A percentile compares a stretch with the other conserved stretches of the same genome.
These are phyloP conservation scores for Microtus ochrogaster DNA, from an alignment of 2,113 vertebrate species.

Conservation along the genomic window DNA sequence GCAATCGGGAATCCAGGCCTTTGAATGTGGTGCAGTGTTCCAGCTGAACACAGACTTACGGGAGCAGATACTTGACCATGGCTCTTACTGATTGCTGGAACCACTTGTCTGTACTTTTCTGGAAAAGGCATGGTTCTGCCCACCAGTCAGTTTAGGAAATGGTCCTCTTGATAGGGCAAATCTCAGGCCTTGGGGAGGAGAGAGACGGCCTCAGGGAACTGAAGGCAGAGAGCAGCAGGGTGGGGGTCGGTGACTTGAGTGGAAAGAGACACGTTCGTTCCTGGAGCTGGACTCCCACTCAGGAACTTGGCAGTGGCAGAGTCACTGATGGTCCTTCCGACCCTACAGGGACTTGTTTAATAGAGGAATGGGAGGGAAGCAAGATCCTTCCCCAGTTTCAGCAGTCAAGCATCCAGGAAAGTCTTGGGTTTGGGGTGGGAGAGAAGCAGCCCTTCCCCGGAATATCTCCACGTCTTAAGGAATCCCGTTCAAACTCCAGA, in stretches of 20 bases:
- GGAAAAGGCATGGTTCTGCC: background rate
- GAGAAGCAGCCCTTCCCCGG: background rate
- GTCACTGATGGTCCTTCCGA: background rate
- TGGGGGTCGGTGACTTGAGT: accelerated
- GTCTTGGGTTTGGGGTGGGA: too few relatives aligned
- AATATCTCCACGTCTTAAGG: background rate
- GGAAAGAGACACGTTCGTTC: background rate
- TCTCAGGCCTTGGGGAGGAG: background rate
- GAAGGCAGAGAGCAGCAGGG: too few relatives aligned
- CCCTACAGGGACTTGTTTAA: background rate
- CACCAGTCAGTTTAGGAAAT: background rate
- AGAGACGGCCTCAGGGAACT: background rate
- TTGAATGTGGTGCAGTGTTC: background rate
- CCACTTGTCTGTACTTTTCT: background rate
- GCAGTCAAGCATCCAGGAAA: background rate
- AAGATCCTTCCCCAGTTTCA: background rate
- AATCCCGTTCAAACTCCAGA: background rate
- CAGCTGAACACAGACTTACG: too few relatives aligned
- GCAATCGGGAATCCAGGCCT: too few relatives aligned
- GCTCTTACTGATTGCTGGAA: background rate
- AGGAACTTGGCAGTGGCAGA: background rate
- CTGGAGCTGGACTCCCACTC: too few relatives aligned
- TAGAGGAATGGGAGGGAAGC: too few relatives aligned
- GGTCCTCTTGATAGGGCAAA: background rate
- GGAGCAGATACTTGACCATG: background rate